A percentile compares a stretch with the other conserved stretches of the same genome.
Conservation (phyloP, 1,140 invertebrate species). For the Sinonovacula constricta region DNA sequence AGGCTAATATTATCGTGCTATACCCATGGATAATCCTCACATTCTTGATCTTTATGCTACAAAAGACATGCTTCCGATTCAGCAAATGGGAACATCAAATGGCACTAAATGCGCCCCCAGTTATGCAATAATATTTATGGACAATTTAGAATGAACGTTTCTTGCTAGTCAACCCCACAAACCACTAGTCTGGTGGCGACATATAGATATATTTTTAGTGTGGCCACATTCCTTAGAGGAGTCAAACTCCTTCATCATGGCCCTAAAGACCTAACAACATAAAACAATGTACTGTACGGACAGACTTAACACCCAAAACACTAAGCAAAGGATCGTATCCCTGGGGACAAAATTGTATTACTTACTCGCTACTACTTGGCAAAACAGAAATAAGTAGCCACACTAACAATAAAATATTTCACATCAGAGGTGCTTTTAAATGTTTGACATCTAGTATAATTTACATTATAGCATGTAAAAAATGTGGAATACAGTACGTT, state of each 20-base stretch:
- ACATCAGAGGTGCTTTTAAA: too few relatives aligned
- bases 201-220: conserved; percentile 3
- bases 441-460: too few relatives aligned
- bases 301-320: too few relatives aligned
- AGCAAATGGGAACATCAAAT: neutral
- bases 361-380: too few relatives aligned
- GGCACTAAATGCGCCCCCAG: conserved; percentile 5
- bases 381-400: too few relatives aligned
- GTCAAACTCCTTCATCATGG: neutral
- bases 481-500: too few relatives aligned
- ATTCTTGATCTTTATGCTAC: neutral
- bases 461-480: too few relatives aligned
- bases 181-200: conserved; percentile 10
- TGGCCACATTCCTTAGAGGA: conserved; percentile 6
- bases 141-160: neutral
- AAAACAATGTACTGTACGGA: too few relatives aligned
- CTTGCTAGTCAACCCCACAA: neutral
- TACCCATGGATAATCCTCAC: neutral
- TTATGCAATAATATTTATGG: conserved; percentile 1
- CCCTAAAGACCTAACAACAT: too few relatives aligned
- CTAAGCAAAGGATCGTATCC: too few relatives aligned
- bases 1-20: neutral
- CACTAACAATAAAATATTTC: too few relatives aligned
- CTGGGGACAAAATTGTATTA: too few relatives aligned
- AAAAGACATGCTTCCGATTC: conserved; percentile 4